These are phyloP conservation scores for Rhinophrynus dorsalis DNA, from an alignment of 2,797 vertebrate species.

Conservation along the genomic window DNA sequence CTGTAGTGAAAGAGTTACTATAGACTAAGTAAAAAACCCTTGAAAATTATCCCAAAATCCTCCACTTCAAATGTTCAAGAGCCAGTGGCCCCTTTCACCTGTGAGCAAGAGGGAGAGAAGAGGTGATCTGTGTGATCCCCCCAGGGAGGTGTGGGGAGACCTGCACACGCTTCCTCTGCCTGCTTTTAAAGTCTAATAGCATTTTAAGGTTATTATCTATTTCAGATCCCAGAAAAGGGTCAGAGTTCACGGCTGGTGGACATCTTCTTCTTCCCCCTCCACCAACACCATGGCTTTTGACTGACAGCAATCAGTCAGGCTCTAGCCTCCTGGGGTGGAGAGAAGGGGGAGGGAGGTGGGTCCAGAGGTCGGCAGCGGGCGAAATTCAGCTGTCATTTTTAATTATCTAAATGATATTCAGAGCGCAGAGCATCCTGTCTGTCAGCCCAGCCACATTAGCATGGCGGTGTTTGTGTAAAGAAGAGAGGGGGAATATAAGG, in stretches of 20 bases:
- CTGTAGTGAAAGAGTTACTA: slow-evolving; percentile 18
- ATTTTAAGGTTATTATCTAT: slow-evolving; percentile 97
- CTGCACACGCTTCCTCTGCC: slow-evolving; percentile 42
- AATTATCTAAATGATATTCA: slow-evolving; percentile 99
- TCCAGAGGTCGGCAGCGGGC: slow-evolving; percentile 90
- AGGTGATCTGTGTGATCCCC: slow-evolving; percentile 33
- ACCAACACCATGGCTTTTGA: slow-evolving; percentile 75
- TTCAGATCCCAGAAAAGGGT: slow-evolving; percentile 85
- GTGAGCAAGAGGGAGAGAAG: slow-evolving; percentile 25
- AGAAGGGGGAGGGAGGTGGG: slow-evolving; percentile 80
- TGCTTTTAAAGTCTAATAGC: slow-evolving; percentile 93
- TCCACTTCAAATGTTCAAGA: slow-evolving; percentile 11
- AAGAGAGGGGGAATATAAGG: slow-evolving; percentile 95
- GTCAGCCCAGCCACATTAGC: slow-evolving; percentile 93
- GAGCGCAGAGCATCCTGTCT: slow-evolving; percentile 90
- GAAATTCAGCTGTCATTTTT: slow-evolving; percentile 97
- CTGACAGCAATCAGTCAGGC: slow-evolving; percentile 98
- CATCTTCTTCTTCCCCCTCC: slow-evolving; percentile 82
- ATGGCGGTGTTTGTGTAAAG: slow-evolving; percentile 98
- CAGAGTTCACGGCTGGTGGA: slow-evolving; percentile 90
- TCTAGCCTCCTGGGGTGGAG: slow-evolving; percentile 79
- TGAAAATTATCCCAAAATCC: slow-evolving; percentile 22
- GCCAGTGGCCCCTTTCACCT: slow-evolving; percentile 31
- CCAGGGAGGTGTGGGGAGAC: slow-evolving; percentile 27
- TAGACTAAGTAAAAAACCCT: slow-evolving; percentile 11